phyloP scores from a whole-genome alignment of 2,113 vertebrate genomes.

The Ammodytes dubius region DNA sequence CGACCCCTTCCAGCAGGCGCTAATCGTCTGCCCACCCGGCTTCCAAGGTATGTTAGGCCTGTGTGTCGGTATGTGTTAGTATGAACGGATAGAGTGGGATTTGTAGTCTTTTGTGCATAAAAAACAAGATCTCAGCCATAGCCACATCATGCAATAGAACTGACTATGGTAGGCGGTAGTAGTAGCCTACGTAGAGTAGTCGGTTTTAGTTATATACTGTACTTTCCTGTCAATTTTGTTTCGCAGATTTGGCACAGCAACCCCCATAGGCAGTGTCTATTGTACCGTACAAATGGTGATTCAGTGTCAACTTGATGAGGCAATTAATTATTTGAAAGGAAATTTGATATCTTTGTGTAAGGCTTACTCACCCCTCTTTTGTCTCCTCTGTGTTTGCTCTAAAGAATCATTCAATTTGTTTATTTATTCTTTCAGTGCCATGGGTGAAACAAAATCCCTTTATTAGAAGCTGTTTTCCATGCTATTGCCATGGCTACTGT shows the following conservation, averaged over 20 bases:
- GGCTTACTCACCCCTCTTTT: slow-evolving; percentile 15
- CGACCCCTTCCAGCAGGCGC: slow-evolving; percentile 99
- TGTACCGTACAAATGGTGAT: slow-evolving; percentile 22
- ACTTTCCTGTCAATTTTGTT: slow-evolving; percentile 19
- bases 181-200: background rate
- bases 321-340: slow-evolving; percentile 55
- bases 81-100: background rate
- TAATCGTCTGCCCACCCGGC: slow-evolving; percentile 97
- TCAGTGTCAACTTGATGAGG: slow-evolving; percentile 41
- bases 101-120: slow-evolving; percentile 4
- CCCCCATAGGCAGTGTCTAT: slow-evolving; percentile 6
- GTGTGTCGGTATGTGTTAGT: background rate
- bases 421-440: slow-evolving; percentile 38
- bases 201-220: slow-evolving; percentile 8
- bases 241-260: background rate
- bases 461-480: slow-evolving; percentile 33
- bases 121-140: background rate
- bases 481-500: slow-evolving; percentile 50
- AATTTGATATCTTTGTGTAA: slow-evolving; percentile 30
- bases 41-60: slow-evolving; percentile 92
- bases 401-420: slow-evolving; percentile 36
- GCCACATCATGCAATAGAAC: background rate
- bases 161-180: background rate
- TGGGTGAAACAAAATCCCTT: slow-evolving; percentile 35
- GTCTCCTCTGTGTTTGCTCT: slow-evolving; percentile 39